Conservation (phyloP, 2,797 vertebrate genomes). For the Hydrophis major region DNA sequence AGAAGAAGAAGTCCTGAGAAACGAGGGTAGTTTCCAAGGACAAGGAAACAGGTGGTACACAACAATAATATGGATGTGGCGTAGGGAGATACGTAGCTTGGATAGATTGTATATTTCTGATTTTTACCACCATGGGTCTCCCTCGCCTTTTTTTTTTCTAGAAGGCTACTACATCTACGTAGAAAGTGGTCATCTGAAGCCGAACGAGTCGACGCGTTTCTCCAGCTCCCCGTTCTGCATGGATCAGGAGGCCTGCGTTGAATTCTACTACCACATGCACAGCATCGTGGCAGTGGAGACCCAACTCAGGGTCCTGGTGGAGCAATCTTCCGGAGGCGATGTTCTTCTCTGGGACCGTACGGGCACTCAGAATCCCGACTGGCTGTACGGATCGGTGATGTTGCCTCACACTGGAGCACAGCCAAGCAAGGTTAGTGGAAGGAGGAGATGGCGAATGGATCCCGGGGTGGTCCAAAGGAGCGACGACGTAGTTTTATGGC, state of each 20-base stretch:
- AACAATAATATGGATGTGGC: too few relatives aligned
- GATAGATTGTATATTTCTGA: too few relatives aligned
- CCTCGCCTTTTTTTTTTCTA: constrained; percentile 34
- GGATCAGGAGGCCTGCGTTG: constrained; percentile 67
- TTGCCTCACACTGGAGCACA: constrained; percentile 60
- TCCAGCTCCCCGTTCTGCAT: constrained; percentile 70
- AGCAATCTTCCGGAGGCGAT: not conserved
- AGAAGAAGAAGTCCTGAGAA: too few relatives aligned
- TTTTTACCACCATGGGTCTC: not conserved
- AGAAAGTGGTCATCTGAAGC: constrained; percentile 66
- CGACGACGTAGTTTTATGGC: not conserved
- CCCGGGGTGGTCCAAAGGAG: not conserved
- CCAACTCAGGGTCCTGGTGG: constrained; percentile 67
- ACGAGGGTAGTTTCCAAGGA: too few relatives aligned
- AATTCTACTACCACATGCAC: constrained; percentile 79
- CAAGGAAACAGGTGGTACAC: too few relatives aligned
- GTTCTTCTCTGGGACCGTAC: constrained; percentile 68
- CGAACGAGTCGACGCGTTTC: constrained; percentile 63
- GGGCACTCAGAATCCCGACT: constrained; percentile 73
- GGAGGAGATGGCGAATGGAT: too few relatives aligned
- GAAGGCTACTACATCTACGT: constrained; percentile 79
- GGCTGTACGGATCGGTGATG: constrained; percentile 72
- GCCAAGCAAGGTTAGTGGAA: constrained; percentile 66
- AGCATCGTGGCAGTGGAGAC: constrained; percentile 47
- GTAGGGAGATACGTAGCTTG: too few relatives aligned